Evolutionary conservation across 2,113 vertebrate genomes (phyloP), one percentile per base, ranked within the genome.

Genomic region (Danionella cerebrum): DNA sequence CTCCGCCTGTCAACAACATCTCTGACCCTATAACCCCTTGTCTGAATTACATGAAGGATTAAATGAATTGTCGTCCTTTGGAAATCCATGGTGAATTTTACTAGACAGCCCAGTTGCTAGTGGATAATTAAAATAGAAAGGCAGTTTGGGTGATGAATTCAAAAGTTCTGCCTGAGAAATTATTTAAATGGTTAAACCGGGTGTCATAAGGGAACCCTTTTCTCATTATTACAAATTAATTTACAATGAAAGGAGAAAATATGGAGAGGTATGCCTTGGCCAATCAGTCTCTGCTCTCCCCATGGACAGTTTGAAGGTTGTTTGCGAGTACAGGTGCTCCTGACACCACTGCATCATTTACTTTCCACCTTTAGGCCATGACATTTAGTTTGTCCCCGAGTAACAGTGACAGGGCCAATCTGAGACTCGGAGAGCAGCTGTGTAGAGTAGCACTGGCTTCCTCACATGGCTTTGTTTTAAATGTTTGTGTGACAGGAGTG

Each of bases 41-140:
- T 77, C 62, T 79, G 88, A 89, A 89, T 89, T 86, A 82, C 86
- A 82, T 81, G 78, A 77, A 79, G 83, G 84, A 87, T 83, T 88
- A 87, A 89, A 88, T 82, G 82, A 83, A 85, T 87, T 76, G 79
- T 76, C 78, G 42, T 76, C 81, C 72, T 12, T 55, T 71, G 71
- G 70, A 80, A 80, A 79, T 80, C 81, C 81, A 31, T 70, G 60
- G 77, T 78, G 83, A 78, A 84, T 86, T 86, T 79, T 64, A 64
- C 36, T 64, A 50, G 42, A 24, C 6, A 63, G 27, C 59, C 59
- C 24, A 19, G 27, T 35, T 64, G 18, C 60, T 11, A 60, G 58
- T 60, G 58, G 41, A 45, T 60, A 60, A 48, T 64, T 64, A 64
- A 48, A 64, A 48, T 11, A 35, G 60, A 64, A 60, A 21, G 58